Conservation (phyloP, 1,140 invertebrate species). For the Polyergus mexicanus region DNA sequence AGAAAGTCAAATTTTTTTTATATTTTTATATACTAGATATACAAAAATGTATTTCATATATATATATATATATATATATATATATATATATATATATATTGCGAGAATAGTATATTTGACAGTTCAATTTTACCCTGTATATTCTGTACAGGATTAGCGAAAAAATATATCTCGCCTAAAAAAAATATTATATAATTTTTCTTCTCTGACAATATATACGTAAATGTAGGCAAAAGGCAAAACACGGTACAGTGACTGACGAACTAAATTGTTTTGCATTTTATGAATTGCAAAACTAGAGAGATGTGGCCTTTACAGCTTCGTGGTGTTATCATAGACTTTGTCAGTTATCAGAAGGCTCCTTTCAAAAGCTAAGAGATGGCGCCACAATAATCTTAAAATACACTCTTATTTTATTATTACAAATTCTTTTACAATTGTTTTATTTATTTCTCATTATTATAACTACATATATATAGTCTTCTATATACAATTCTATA, state of each 20-base stretch:
- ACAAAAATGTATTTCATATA: too few relatives aligned
- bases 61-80: too few relatives aligned
- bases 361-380: slow-evolving; percentile 20
- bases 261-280: slow-evolving; percentile 3
- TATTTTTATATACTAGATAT: too few relatives aligned
- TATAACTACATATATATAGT: neutral
- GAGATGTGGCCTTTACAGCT: neutral
- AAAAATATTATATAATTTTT: too few relatives aligned
- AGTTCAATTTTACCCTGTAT: too few relatives aligned
- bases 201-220: too few relatives aligned
- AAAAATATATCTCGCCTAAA: too few relatives aligned
- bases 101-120: too few relatives aligned
- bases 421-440: neutral
- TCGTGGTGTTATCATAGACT: slow-evolving; percentile 2
- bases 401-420: neutral
- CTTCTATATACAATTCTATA: neutral
- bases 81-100: too few relatives aligned
- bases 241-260: neutral
- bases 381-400: slow-evolving; percentile 36
- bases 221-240: too few relatives aligned
- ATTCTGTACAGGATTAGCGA: too few relatives aligned
- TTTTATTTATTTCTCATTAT: neutral
- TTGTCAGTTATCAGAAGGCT: neutral
- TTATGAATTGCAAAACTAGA: slow-evolving; percentile 35
- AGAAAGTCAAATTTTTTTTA: too few relatives aligned